Conservation (phyloP, 2,888 invertebrate species). For the Augiades crinisus region DNA sequence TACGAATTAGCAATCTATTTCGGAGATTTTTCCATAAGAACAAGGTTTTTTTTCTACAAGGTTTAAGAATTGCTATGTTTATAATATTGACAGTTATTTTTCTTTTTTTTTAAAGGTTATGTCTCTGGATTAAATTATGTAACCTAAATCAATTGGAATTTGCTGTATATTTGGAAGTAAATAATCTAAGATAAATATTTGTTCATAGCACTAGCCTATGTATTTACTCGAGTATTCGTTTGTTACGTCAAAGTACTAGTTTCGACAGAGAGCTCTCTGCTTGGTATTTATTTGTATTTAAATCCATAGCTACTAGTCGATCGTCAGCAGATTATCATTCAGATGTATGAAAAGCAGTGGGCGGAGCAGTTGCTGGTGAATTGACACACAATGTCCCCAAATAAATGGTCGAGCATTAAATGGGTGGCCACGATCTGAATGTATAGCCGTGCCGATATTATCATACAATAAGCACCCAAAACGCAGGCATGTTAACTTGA, state of each 20-base stretch:
- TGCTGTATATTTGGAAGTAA: no score
- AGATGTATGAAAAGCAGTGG: conserved; percentile 40
- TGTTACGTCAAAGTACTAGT: conserved; percentile 1
- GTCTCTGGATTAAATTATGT: no score
- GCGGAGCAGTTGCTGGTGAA: conserved; percentile 45
- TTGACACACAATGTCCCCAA: conserved; percentile 44
- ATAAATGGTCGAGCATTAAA: conserved; percentile 56
- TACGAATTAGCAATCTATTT: no score
- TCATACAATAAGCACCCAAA: conserved; percentile 66
- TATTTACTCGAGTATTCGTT: background rate
- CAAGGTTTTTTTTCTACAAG: no score
- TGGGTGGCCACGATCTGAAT: conserved; percentile 55
- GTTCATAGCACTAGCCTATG: no score
- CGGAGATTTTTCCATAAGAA: no score
- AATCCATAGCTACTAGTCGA: conserved; percentile 18
- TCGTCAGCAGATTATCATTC: conserved; percentile 19
- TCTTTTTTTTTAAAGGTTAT: no score
- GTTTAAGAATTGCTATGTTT: no score
- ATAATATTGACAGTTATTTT: no score
- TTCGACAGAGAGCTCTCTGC: conserved; percentile 1
- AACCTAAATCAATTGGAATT: no score
- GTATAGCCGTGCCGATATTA: conserved; percentile 46
- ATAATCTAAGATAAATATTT: no score
- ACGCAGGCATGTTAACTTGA: conserved; percentile 39
- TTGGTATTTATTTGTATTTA: conserved; percentile 16